Evolutionary conservation across 2,888 invertebrate species (phyloP), one percentile per base, ranked within the genome.

Genomic region (Diarsia rubi): DNA sequence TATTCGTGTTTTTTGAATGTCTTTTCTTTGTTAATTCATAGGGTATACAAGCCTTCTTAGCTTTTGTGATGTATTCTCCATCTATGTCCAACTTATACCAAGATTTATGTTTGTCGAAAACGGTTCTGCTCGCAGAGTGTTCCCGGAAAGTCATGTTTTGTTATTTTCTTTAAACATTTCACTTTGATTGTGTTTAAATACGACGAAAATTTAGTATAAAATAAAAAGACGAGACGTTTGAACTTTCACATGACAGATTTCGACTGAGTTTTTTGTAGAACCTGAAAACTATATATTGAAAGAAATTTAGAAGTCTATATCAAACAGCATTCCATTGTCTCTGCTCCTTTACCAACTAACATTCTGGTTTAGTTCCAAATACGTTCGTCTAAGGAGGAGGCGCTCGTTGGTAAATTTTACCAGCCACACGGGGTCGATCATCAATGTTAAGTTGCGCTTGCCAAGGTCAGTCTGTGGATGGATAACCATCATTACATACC

Each of bases 51-150:
- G 44, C 3, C 0, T 73, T 69, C 8, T 5, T 45, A 6, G 31
- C 0, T 85, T 85, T 90, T 0, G 92, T 91, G 0, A 91, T 92
- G 12, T 66, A 91, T 0, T 78, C 87, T 0, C 90, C 91, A 0
- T 91, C 91, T 0, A 92, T 62, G 27, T 92, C 92, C 2, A 92
- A 5, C 75, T 91, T 91, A 71, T 92, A 92, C 92, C 92, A 92
- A 0, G 92, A 92, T 52, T 92, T 92, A 72, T 92, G 86, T 67
- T 90, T 91, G 21, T 92, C 91, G 57, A 86, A 90, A 49, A 24
- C 63, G 0, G n/a, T 19, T 45, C 69, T 74, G 0, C 31, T 67
- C 0, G 31, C 24, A 16, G 57, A 65, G 66, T 49, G 42, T 4
- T 31, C 0, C 0, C 0, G 27, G 8, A 27, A 62, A 37, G 78